phyloP scores from a whole-genome alignment of 2,888 invertebrate genomes.

The Dyspetes luteomarginatus region DNA sequence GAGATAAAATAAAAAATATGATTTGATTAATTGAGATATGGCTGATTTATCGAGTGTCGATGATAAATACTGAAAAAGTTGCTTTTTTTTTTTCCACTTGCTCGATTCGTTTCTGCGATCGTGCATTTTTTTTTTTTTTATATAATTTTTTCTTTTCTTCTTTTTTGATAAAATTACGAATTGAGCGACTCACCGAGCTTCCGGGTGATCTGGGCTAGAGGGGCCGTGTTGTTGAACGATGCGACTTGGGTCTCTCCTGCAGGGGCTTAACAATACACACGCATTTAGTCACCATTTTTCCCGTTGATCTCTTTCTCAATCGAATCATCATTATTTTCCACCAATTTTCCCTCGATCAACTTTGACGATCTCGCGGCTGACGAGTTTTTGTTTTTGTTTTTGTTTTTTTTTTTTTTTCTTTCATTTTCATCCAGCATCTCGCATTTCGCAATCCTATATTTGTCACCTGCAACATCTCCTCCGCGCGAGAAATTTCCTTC shows the following conservation, averaged over 20 bases:
- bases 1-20: conserved; percentile 68
- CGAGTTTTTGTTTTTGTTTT: too few species aligned
- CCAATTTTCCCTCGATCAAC: conserved; percentile 12
- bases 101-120: conserved; percentile 58
- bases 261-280: conserved; percentile 82
- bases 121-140: conserved; percentile 15
- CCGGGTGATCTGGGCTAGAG: conserved; percentile 95
- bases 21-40: conserved; percentile 34
- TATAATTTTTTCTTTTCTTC: conserved; percentile 18
- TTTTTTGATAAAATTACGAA: conserved; percentile 57
- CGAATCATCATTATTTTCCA: conserved; percentile 45
- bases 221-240: conserved; percentile 92
- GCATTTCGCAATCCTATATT: conserved; percentile 11
- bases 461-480: not conserved
- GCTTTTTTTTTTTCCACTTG: conserved; percentile 15
- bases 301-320: conserved; percentile 56
- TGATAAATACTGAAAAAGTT: conserved; percentile 9
- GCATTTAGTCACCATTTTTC: conserved; percentile 75
- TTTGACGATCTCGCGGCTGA: not conserved
- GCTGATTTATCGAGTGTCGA: conserved; percentile 12
- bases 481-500: conserved; percentile 18
- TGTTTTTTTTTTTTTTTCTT: conserved; percentile 13
- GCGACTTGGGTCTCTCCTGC: conserved; percentile 87
- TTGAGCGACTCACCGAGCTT: conserved; percentile 93
- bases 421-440: conserved; percentile 21